Percentiles rank a stretch among this genome's conserved stretches.
Evolutionary conservation across 1,140 invertebrate species (phyloP).

Genomic region (Zaprionus taronus): DNA sequence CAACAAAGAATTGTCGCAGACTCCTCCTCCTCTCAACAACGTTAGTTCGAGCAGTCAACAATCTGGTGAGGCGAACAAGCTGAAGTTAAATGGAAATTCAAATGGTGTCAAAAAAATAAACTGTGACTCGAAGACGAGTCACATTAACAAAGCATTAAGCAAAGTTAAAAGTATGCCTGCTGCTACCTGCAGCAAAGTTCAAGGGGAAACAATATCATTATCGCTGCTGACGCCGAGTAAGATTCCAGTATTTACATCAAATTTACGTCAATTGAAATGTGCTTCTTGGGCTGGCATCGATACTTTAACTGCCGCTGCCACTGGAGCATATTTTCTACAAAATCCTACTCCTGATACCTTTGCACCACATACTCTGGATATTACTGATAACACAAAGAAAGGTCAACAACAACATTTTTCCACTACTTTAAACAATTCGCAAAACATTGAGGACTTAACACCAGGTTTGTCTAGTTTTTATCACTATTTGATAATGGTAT

Average conservation of each 20-base stretch:
- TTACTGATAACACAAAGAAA: constrained; percentile 19
- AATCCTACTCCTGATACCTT: constrained; percentile 23
- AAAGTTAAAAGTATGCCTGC: constrained; percentile 26
- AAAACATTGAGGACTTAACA: constrained; percentile 83
- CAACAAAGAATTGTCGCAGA: constrained; percentile 23
- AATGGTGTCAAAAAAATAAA: constrained; percentile 22
- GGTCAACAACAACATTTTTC: constrained; percentile 33
- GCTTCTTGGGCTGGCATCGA: constrained; percentile 86
- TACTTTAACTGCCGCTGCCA: constrained; percentile 19
- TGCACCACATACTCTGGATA: constrained; percentile 22
- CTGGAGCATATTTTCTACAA: constrained; percentile 14
- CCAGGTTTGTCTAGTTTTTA: constrained; percentile 80
- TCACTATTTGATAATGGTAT: not conserved
- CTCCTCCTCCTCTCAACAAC: constrained; percentile 19
- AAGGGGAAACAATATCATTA: constrained; percentile 30
- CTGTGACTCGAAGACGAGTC: constrained; percentile 31
- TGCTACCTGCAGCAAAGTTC: constrained; percentile 16
- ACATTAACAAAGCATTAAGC: constrained; percentile 43
- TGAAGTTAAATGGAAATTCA: constrained; percentile 43
- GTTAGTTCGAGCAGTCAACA: constrained; percentile 15
- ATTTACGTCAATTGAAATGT: constrained; percentile 85
- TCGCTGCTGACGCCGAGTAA: constrained; percentile 60
- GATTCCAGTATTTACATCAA: constrained; percentile 72
- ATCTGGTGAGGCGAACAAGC: constrained; percentile 14
- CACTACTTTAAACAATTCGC: constrained; percentile 60